Evolutionary conservation across 2,113 vertebrate species (phyloP).

Genomic region (Syrrhaptes paradoxus): DNA sequence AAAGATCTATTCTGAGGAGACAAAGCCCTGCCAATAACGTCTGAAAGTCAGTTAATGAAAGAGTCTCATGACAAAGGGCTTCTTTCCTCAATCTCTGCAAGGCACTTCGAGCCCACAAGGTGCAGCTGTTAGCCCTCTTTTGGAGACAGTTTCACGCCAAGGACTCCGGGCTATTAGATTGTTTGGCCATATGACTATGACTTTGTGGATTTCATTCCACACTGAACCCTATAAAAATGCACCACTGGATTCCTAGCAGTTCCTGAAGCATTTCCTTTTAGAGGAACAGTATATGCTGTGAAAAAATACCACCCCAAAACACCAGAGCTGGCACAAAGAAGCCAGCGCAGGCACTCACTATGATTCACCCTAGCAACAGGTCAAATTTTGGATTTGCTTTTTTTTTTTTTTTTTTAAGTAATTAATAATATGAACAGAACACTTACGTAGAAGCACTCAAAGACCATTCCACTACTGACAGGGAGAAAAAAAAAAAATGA

Average conservation of each 20-base stretch:
- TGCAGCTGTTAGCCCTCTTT: slow-evolving; percentile 16
- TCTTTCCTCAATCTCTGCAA: not conserved
- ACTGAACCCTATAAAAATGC: not conserved
- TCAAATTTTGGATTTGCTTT: not conserved
- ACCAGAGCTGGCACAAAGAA: not conserved
- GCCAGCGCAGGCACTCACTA: not conserved
- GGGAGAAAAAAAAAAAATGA: not conserved
- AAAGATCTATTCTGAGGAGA: not conserved
- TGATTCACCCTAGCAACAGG: not conserved
- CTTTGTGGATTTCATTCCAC: not conserved
- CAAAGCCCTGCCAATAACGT: not conserved
- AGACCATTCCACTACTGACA: not conserved
- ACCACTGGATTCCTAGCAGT: not conserved
- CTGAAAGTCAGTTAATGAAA: not conserved
- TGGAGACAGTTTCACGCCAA: not conserved
- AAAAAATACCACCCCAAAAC: not conserved
- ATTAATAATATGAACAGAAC: not conserved
- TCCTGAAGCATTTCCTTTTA: not conserved
- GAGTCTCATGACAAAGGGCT: not conserved
- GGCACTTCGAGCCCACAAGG: not conserved
- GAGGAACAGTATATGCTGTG: not conserved
- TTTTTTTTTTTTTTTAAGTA: not conserved
- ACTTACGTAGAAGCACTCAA: not conserved
- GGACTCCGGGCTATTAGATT: not conserved
- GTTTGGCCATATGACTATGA: not conserved